Percentiles rank a stretch among this genome's conserved stretches.
Evolutionary conservation across 2,113 vertebrate species (phyloP).

Genomic region (Formicarius rufipectus): DNA sequence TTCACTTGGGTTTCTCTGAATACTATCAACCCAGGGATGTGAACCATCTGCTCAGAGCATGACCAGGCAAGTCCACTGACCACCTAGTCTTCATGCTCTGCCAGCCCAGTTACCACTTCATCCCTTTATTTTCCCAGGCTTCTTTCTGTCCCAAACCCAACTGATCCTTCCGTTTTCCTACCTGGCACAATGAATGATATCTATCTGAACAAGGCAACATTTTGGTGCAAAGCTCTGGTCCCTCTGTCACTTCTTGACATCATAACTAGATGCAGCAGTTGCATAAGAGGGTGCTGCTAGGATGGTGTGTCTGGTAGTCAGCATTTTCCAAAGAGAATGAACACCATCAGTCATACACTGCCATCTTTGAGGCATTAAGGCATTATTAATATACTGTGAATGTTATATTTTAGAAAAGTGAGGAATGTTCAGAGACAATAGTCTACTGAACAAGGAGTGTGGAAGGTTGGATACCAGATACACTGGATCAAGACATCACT

Average conservation of each 20-base stretch:
- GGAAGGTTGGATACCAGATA: not conserved
- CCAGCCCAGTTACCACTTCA: not conserved
- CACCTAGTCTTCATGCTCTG: not conserved
- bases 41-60: not conserved
- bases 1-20: not conserved
- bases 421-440: not conserved
- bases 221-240: no score
- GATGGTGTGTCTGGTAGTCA: not conserved
- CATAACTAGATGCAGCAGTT: not conserved
- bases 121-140: not conserved
- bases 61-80: not conserved
- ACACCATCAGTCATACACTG: rapidly evolving
- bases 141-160: not conserved
- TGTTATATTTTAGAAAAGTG: not conserved
- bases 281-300: not conserved
- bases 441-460: no score
- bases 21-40: not conserved
- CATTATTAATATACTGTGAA: not conserved
- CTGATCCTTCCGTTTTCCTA: not conserved
- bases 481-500: not conserved
- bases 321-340: not conserved
- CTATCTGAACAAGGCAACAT: not conserved
- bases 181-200: rapidly evolving
- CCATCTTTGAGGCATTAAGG: not conserved
- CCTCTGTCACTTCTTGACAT: no score